Evolutionary conservation across 2,888 invertebrate genomes (phyloP), one percentile per base, ranked within the genome.

Genomic region (Lagria hirta): DNA sequence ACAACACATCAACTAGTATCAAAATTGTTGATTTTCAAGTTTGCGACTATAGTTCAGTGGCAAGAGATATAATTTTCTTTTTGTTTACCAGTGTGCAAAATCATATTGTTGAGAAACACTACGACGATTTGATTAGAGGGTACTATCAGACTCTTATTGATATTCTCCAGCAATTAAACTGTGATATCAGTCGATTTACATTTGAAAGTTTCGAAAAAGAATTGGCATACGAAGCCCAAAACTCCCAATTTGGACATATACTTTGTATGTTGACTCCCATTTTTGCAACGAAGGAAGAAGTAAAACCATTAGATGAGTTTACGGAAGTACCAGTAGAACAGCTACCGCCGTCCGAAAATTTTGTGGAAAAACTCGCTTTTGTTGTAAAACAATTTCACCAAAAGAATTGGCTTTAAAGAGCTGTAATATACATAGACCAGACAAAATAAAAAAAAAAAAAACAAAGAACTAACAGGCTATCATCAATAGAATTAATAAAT

Each of bases 241-340:
- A 66, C 6, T 6, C 64, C 0, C 66, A 74, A 57, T 58, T 73
- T 7, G 58, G 56, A 3, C 75, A 74, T 54, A 58, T 71, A 2
- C 32, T 71, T 2, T 61, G 67, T 20, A 74, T 75, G 74, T 60
- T 69, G 11, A 65, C 60, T 47, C 65, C 73, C 0, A 55, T 74
- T 6, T 58, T 68, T 48, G 64, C 66, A 2, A 61, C 65, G 11
- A 65, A 58, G 20, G 62, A 58, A 13, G 55, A 54, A 3, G 44
- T 65, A 4, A 69, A 69, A 1, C 61, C 62, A 0, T 60, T 74
- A 1, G 51, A 71, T 5, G 65, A 65, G 1, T 32, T 69, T 4
- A 60, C 75, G 28, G n/a, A n/a, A n/a, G n/a, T n/a, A n/a, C n/a
- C n/a, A n/a, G n/a, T n/a, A n/a, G n/a, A n/a, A n/a, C n/a, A n/a